phyloP scores from a whole-genome alignment of 2,888 invertebrate genomes.

The Lobophora halterata region DNA sequence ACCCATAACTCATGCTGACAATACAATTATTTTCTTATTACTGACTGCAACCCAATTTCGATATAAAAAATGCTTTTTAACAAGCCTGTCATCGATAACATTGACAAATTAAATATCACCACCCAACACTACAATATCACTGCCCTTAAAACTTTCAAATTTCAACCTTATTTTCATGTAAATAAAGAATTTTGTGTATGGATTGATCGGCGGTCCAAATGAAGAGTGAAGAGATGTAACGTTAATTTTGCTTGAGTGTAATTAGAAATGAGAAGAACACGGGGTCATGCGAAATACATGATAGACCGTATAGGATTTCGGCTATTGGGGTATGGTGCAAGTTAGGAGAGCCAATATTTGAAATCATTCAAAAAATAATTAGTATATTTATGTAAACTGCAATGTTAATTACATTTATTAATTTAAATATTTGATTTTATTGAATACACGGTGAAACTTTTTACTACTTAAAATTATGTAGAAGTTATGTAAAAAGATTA shows the following conservation, averaged over 20 bases:
- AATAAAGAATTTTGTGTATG: conserved; percentile 30
- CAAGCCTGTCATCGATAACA: conserved; percentile 69
- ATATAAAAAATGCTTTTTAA: conserved; percentile 58
- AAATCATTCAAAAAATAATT: too few species aligned
- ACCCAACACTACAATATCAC: conserved; percentile 28
- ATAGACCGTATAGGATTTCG: conserved; percentile 52
- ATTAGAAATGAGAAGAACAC: conserved; percentile 67
- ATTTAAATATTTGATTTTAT: too few species aligned
- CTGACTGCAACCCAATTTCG: conserved; percentile 41
- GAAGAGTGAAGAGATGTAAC: conserved; percentile 49
- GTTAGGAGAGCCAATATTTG: conserved; percentile 3
- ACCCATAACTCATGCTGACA: conserved; percentile 26
- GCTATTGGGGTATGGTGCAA: conserved; percentile 27
- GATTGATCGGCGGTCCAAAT: conserved; percentile 39
- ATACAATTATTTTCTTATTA: conserved; percentile 27
- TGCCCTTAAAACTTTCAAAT: conserved; percentile 9
- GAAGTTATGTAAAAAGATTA: too few species aligned
- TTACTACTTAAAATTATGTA: too few species aligned
- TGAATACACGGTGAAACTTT: too few species aligned
- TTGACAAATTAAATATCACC: conserved; percentile 78
- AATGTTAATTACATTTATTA: too few species aligned
- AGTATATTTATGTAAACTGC: too few species aligned
- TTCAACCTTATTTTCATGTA: conserved; percentile 27
- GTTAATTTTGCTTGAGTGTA: conserved; percentile 67
- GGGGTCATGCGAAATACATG: conserved; percentile 73